Evolutionary conservation across 2,888 invertebrate genomes (phyloP).

Genomic region (Smittia sp.): DNA sequence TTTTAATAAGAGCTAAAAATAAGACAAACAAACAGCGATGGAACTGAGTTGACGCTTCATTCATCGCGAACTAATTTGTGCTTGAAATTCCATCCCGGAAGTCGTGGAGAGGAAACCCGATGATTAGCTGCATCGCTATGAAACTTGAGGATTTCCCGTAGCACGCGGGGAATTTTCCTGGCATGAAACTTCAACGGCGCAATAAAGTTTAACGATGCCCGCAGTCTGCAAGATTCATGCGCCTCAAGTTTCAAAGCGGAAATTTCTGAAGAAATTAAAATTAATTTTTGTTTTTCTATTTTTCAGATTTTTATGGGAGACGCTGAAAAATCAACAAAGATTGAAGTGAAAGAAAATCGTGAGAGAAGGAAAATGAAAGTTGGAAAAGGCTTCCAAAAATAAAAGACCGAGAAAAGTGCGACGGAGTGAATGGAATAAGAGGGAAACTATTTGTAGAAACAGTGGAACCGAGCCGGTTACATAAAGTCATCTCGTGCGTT

Average conservation of each 20-base stretch:
- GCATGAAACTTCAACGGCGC: too few relatives aligned
- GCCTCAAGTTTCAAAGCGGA: background rate
- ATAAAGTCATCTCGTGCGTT: background rate
- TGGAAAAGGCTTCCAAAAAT: background rate
- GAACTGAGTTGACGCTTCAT: background rate
- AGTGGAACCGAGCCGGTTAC: background rate
- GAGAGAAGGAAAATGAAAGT: too few relatives aligned
- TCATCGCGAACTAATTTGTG: background rate
- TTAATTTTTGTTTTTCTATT: background rate
- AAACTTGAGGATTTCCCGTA: background rate
- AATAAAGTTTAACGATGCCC: too few relatives aligned
- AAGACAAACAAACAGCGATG: background rate
- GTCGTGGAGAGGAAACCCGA: background rate
- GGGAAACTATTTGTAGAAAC: slow-evolving; percentile 1
- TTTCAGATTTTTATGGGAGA: background rate
- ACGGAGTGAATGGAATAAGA: background rate
- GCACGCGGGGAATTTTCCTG: background rate
- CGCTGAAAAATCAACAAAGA: background rate
- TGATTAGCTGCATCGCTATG: background rate
- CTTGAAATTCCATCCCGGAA: background rate
- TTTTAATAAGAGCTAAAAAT: background rate
- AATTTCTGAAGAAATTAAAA: background rate
- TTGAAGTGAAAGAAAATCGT: background rate
- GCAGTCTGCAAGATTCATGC: background rate
- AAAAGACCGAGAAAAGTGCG: background rate